Base-by-base conservation (phyloP, 2,888 invertebrate genomes). In the Cheilosia scutellata region DNA sequence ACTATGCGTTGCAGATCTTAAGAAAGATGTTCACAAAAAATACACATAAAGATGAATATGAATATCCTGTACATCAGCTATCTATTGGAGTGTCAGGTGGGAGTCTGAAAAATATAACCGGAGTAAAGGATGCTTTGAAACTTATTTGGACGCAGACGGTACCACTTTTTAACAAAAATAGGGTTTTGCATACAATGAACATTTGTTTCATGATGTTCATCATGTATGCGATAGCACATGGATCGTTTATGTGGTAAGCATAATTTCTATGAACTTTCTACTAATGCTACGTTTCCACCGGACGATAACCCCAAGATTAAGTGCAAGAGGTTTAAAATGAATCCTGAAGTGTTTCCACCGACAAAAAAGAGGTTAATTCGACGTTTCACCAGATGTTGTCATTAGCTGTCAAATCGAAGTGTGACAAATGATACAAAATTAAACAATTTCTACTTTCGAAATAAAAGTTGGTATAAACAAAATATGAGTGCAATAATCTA, bases 1-100 rank as follows among this genome's bases (percentile, higher is more conserved):
- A 94, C 0, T 93, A 94, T 57, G 95, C 96, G 0, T 90, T 96
- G 60, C 88, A 90, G 47, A 93, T 95, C 33, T 90, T 97, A 53
- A 93, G 93, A 72, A 90, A 89, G 3, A 95, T 96, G 86, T 96
- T 94, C 88, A 92, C 93, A 0, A 90, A 88, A 4, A 95, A 95
- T 88, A 93, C 92, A 0, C 92, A 93, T 0, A 88, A 89, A 0
- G 75, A 91, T 0, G 87, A 90, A 0, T 90, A 92, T 2, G 93
- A 93, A 25, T 94, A 91, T 90, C 94, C 94, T 0, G 94, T 94
- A 58, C 91, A 92, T 63, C 87, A 80, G 76, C 89, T 90, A 71
- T 87, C 87, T 0, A 65, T 88, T 49, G 86, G 90, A 40, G 55
- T 82, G 0, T 88, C 77, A n/a, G 91, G 91, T 0, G 89, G 90